Evolutionary conservation across 2,113 vertebrate species (phyloP).

Genomic region (Gadus macrocephalus): DNA sequence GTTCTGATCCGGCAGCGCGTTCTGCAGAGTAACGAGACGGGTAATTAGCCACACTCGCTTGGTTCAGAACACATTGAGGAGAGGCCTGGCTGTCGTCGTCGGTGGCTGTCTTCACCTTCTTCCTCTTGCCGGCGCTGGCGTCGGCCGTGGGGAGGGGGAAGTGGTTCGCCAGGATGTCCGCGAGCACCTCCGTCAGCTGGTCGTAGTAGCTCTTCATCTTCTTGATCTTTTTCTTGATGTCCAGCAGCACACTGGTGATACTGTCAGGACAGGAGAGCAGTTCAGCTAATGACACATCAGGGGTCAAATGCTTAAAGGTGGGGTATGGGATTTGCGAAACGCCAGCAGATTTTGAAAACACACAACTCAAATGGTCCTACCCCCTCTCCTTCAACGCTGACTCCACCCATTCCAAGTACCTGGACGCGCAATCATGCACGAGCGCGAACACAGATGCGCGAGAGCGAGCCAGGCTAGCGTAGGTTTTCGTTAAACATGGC

Average conservation of each 20-base stretch:
- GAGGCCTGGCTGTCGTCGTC: not conserved
- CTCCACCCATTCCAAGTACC: no score
- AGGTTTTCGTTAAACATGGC: no score
- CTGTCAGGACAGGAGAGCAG: not conserved
- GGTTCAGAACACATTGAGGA: not conserved
- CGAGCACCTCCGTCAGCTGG: conserved; percentile 65
- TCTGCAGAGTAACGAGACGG: conserved; percentile 41
- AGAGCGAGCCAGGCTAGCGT: no score
- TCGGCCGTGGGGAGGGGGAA: conserved; percentile 54
- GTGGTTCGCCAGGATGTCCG: conserved; percentile 64
- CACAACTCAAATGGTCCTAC: no score
- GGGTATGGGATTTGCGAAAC: no score
- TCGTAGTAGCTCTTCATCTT: conserved; percentile 67
- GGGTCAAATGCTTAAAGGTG: no score
- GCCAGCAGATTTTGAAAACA: no score
- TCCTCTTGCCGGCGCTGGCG: conserved; percentile 51
- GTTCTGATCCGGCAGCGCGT: conserved; percentile 9
- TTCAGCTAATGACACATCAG: not conserved
- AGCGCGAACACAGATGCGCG: no score
- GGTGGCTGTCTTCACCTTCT: conserved; percentile 57
- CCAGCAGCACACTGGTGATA: conserved; percentile 56
- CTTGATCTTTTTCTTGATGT: conserved; percentile 67
- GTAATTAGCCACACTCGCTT: not conserved
- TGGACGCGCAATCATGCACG: no score
- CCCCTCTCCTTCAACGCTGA: no score